Percentiles rank a stretch among this genome's conserved stretches.
Conservation (phyloP, 2,113 vertebrate genomes). For the Aspiorhynchus laticeps region DNA sequence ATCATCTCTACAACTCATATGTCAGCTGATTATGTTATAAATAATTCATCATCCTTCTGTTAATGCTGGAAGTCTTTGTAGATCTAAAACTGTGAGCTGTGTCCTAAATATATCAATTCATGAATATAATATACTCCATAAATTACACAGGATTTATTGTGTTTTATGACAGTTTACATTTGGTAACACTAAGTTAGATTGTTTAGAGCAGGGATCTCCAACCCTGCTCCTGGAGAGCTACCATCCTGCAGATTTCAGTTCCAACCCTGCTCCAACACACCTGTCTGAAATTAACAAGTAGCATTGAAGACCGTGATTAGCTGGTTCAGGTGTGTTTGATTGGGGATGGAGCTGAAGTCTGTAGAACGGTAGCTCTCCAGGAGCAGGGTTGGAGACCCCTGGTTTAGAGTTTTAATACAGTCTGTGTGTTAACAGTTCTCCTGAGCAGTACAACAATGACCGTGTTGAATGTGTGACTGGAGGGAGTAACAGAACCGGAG, state of each 20-base stretch:
- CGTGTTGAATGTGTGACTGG: conserved; percentile 82
- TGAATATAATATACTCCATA: neutral
- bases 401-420: neutral
- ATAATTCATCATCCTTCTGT: neutral
- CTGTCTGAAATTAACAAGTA: too few relatives aligned
- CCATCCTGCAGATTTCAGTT: too few relatives aligned
- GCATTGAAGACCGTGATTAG: too few relatives aligned
- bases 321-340: too few relatives aligned
- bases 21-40: conserved; percentile 7
- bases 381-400: too few relatives aligned
- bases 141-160: neutral
- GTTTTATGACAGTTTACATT: neutral
- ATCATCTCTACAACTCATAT: conserved; percentile 2
- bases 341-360: too few relatives aligned
- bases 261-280: too few relatives aligned
- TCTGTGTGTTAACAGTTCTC: conserved; percentile 68
- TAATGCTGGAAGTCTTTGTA: neutral
- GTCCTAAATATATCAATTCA: neutral
- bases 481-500: conserved; percentile 77
- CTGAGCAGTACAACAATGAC: conserved; percentile 76
- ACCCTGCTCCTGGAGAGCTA: too few relatives aligned
- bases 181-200: neutral
- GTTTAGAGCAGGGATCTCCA: too few relatives aligned
- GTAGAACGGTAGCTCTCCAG: too few relatives aligned
- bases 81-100: neutral